Conservation (phyloP, 2,888 invertebrate species). For the Neoaliturus tenellus region DNA sequence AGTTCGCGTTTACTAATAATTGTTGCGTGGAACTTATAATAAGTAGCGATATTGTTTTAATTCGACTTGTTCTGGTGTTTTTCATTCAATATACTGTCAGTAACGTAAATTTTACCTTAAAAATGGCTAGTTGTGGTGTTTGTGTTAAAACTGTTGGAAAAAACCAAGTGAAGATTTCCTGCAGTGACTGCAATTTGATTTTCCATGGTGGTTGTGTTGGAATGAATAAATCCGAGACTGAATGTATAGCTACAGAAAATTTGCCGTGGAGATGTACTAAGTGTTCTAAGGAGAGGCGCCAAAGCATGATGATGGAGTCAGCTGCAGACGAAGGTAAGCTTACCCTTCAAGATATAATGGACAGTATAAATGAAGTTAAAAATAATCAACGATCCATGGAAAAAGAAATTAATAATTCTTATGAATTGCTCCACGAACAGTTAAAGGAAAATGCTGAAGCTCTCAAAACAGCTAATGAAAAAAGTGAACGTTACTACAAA, state of each 20-base stretch:
- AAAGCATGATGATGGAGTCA: too few species aligned
- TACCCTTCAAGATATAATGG: neutral
- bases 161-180: neutral
- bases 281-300: too few species aligned
- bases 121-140: too few species aligned
- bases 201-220: neutral
- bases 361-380: neutral
- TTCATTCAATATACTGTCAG: neutral
- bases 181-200: neutral
- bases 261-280: neutral
- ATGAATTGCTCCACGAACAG: too few species aligned
- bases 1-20: neutral
- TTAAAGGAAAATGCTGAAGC: neutral
- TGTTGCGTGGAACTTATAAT: neutral
- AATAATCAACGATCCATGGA: neutral
- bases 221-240: neutral
- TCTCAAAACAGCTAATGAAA: neutral
- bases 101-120: too few species aligned
- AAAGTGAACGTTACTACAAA: too few species aligned
- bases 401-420: neutral
- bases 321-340: too few species aligned
- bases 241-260: neutral
- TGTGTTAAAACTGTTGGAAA: neutral
- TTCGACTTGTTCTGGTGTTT: neutral
- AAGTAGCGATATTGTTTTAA: neutral